Conservation (phyloP, 2,113 vertebrate genomes). For the Cryptotis parvus region DNA sequence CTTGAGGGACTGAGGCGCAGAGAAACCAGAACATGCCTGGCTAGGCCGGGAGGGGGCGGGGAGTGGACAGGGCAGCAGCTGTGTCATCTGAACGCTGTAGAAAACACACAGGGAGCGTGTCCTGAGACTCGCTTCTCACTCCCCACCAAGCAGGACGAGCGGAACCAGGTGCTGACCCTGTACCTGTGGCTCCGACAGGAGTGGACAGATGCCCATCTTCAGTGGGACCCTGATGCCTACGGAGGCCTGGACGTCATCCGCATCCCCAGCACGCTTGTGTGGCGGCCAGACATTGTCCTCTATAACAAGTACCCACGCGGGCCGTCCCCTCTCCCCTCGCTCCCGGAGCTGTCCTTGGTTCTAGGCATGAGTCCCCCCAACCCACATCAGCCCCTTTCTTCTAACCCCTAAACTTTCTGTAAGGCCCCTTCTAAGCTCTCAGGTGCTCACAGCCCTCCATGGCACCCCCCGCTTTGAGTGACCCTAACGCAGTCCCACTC, state of each 20-base stretch:
- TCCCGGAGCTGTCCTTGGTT: neutral
- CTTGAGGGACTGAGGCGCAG: constrained; percentile 10
- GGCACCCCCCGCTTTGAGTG: neutral
- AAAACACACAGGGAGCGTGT: neutral
- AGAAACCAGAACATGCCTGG: neutral
- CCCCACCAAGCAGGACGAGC: constrained; percentile 85
- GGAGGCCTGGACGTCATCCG: constrained; percentile 94
- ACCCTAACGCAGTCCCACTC: neutral
- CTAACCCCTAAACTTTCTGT: neutral
- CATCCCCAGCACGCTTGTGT: constrained; percentile 95
- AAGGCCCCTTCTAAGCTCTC: neutral
- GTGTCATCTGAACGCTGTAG: too few species aligned
- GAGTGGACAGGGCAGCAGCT: neutral
- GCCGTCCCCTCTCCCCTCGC: neutral
- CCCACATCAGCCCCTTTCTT: too few species aligned
- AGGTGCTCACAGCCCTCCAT: neutral
- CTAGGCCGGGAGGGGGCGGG: neutral
- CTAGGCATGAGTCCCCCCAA: neutral
- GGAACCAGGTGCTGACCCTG: constrained; percentile 90
- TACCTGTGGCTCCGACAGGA: constrained; percentile 95
- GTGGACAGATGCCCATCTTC: constrained; percentile 93
- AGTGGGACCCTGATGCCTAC: constrained; percentile 92
- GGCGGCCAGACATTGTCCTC: constrained; percentile 95
- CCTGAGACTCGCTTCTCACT: neutral
- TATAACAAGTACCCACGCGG: constrained; percentile 92